Base-by-base conservation (phyloP, 2,888 invertebrate genomes). In the Phaonia tiefii region DNA sequence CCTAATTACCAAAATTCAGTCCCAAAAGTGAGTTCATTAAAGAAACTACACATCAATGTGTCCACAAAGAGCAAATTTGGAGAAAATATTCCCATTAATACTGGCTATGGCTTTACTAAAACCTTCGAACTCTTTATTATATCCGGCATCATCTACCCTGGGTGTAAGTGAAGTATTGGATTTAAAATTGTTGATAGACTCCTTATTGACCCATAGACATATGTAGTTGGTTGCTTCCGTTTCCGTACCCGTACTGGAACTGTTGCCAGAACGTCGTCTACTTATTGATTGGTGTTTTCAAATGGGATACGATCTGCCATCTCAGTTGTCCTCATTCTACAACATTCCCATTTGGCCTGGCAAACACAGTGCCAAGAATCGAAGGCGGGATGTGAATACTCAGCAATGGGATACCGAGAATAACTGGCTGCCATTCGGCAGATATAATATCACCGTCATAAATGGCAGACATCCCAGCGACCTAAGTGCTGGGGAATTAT, bases 211-310 rank as follows among this genome's bases (percentile, higher is more conserved):
- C 42, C 0, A 4, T 31, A 17, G n/a, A 13, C 3, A 56, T 56
- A 31, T 13, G 54, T 22, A 90, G 90, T 80, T 91, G 0, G 88
- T 89, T 0, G 84, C 86, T 4, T 89, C 91, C 0, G 83, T 91
- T 17, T 90, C 90, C 1, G 84, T 88, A 13, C 91, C 91, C 0
- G 71, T 91, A 5, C 67, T 84, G 5, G 88, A 87, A 31, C 84
- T 87, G 17, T 86, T 86, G 15, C 88, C 89, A 0, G 89, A 90
- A 13, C 88, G 90, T 3, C 87, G 88, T 3, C 86, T 89, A 17
- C 84, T 88, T 3, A 77, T 89, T 51, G 91, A 91, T 85, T 89
- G 89, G 89, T 90, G 91, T n/a, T 89, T 90, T 66, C 89, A 88
- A 83, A 86, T 90, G 82, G 86, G 87, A 54, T 91, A 90, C 56